phyloP scores from a whole-genome alignment of 2,888 invertebrate genomes.

The Perizoma flavofasciatum region DNA sequence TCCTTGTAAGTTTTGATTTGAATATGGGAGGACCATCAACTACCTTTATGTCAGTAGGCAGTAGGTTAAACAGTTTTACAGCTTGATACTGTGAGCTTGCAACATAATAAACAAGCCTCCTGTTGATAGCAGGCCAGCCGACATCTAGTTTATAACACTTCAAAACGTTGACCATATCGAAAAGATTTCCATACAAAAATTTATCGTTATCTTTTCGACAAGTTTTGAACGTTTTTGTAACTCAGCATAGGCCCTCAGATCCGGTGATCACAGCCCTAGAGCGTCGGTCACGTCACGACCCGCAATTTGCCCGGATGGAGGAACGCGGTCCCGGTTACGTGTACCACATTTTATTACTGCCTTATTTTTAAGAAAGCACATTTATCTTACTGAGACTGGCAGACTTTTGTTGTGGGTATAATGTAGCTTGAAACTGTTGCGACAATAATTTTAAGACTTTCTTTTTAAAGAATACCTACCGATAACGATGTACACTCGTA shows the following conservation, averaged over 20 bases:
- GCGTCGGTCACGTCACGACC: slow-evolving; percentile 51
- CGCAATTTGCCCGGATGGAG: slow-evolving; percentile 63
- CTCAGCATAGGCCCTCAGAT: no score
- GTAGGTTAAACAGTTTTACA: neutral
- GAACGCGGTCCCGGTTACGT: slow-evolving; percentile 56
- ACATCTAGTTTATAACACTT: no score
- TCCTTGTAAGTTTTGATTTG: no score
- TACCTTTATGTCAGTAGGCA: no score
- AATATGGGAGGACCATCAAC: no score
- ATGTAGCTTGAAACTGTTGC: slow-evolving; percentile 12
- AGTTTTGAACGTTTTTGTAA: no score
- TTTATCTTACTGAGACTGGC: slow-evolving; percentile 37
- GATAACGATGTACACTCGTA: no score
- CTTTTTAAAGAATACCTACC: no score
- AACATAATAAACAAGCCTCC: slow-evolving; percentile 10
- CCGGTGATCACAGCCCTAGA: slow-evolving; percentile 23
- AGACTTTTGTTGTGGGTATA: slow-evolving; percentile 27
- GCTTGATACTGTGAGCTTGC: neutral
- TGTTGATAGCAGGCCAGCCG: slow-evolving; percentile 20
- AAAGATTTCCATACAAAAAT: no score
- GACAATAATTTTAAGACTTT: slow-evolving; percentile 1
- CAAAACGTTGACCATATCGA: no score
- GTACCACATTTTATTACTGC: slow-evolving; percentile 52
- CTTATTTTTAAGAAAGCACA: slow-evolving; percentile 54
- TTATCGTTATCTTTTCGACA: no score